Percentiles rank a stretch among this genome's conserved stretches.
Conservation (phyloP, 2,888 invertebrate genomes). For the Mechanitis mazaeus region DNA sequence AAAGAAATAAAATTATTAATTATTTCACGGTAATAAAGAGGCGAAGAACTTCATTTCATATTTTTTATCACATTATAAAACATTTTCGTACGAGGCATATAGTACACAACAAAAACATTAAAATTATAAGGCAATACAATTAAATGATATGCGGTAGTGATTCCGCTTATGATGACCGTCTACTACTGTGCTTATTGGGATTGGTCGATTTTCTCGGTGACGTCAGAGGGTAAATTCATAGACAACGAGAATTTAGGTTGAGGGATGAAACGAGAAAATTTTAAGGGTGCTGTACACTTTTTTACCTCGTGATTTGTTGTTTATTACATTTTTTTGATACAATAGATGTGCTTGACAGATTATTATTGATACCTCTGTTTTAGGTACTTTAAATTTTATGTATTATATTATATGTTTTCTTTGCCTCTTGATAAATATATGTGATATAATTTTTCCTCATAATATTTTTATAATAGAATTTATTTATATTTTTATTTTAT, state of each 20-base stretch:
- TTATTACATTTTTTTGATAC: too few species aligned
- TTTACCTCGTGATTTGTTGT: not conserved
- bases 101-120: constrained; percentile 69
- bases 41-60: constrained; percentile 56
- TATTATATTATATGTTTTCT: too few species aligned
- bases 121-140: constrained; percentile 46
- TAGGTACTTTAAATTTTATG: too few species aligned
- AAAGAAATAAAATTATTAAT: constrained; percentile 56
- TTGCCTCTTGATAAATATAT: too few species aligned
- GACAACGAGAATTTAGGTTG: constrained; percentile 53
- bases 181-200: constrained; percentile 73
- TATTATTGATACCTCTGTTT: too few species aligned
- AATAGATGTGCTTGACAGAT: too few species aligned
- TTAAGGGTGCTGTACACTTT: constrained; percentile 26
- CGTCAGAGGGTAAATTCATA: constrained; percentile 77
- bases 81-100: constrained; percentile 57
- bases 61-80: constrained; percentile 56
- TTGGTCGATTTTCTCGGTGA: constrained; percentile 79
- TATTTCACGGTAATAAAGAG: constrained; percentile 46
- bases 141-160: constrained; percentile 58
- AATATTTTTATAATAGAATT: too few species aligned
- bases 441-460: too few species aligned
- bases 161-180: constrained; percentile 61
- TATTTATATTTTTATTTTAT: too few species aligned
- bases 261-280: constrained; percentile 47